These are phyloP conservation scores for Tympanoctomys barrerae DNA, from an alignment of 2,797 vertebrate genomes.

Conservation along the genomic window DNA sequence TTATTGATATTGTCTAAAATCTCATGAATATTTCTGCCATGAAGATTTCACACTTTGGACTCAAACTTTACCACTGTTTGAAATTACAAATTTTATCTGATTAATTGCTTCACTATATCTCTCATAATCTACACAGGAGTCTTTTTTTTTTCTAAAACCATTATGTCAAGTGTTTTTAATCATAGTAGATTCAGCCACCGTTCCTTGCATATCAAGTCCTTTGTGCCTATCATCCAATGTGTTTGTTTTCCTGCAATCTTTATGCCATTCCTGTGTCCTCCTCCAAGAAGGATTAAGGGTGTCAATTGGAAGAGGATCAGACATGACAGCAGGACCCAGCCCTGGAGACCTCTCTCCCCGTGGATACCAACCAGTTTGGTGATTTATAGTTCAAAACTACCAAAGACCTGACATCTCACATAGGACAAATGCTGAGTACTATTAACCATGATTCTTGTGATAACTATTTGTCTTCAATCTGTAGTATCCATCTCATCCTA, in stretches of 20 bases:
- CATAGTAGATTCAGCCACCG: neutral
- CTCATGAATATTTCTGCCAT: neutral
- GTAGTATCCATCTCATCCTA: neutral
- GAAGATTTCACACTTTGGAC: neutral
- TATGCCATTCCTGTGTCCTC: neutral
- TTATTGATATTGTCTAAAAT: conserved; percentile 37
- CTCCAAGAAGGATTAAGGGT: neutral
- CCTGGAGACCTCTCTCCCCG: neutral
- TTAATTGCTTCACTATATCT: neutral
- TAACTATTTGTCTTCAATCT: neutral
- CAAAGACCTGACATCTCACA: neutral
- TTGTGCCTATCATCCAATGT: neutral
- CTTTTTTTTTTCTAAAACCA: neutral
- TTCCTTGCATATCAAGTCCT: neutral
- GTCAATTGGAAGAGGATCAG: neutral
- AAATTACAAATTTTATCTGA: neutral
- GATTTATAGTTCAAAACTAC: neutral
- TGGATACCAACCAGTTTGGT: neutral
- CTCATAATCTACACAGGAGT: neutral
- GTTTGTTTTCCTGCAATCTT: neutral
- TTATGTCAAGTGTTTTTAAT: neutral
- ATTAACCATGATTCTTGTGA: neutral
- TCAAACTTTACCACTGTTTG: neutral
- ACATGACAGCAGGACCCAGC: neutral
- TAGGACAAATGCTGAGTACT: neutral